These are phyloP conservation scores for Caprella mutica DNA, from an alignment of 2,888 invertebrate genomes.

Conservation along the genomic window DNA sequence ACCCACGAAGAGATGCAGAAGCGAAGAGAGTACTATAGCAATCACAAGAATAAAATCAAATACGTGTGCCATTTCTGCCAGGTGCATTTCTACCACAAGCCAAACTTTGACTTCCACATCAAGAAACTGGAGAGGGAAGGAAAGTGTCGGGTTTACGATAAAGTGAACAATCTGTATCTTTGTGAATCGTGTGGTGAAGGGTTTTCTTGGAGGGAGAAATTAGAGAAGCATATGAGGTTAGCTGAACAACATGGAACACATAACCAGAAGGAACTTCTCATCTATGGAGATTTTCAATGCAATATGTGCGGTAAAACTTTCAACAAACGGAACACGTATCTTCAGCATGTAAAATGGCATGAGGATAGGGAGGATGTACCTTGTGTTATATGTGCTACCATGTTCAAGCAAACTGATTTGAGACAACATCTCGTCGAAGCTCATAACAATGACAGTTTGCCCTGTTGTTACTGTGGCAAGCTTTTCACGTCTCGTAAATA, in stretches of 20 bases:
- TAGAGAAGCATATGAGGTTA: slow-evolving; percentile 31
- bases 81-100: slow-evolving; percentile 33
- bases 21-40: slow-evolving; percentile 32
- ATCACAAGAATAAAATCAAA: slow-evolving; percentile 33
- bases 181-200: slow-evolving; percentile 33
- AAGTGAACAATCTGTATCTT: slow-evolving; percentile 31
- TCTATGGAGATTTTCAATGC: slow-evolving; percentile 33
- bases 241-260: slow-evolving; percentile 34
- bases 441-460: slow-evolving; percentile 32
- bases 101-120: slow-evolving; percentile 33
- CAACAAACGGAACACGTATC: slow-evolving; percentile 31
- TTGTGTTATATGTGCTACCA: slow-evolving; percentile 33
- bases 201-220: slow-evolving; percentile 33
- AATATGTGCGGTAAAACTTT: slow-evolving; percentile 34
- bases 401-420: slow-evolving; percentile 33
- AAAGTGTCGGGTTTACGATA: slow-evolving; percentile 28
- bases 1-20: slow-evolving; percentile 30
- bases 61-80: slow-evolving; percentile 34
- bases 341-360: slow-evolving; percentile 33
- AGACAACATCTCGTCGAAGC: slow-evolving; percentile 31
- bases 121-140: slow-evolving; percentile 25
- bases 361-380: slow-evolving; percentile 33
- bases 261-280: slow-evolving; percentile 33
- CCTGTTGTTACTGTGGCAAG: slow-evolving; percentile 33
- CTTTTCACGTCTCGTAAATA: slow-evolving; percentile 32